A percentile compares a stretch with the other conserved stretches of the same genome.
Conservation (phyloP, 37 sponge, comb jelly and placozoan genomes). For the Petrosia ficiformis region DNA sequence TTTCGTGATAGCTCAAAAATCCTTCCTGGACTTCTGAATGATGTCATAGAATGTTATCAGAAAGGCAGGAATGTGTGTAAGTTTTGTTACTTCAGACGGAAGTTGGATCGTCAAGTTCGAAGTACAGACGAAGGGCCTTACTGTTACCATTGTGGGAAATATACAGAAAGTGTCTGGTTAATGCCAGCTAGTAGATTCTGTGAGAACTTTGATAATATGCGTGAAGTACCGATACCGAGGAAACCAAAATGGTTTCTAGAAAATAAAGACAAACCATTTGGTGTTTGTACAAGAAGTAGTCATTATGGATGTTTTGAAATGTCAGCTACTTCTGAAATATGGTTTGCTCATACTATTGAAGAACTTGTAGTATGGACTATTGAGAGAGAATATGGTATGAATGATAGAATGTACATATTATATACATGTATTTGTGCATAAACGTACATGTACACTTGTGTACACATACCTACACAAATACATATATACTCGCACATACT, state of each 20-base stretch:
- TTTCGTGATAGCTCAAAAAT: background rate
- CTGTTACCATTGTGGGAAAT: constrained; percentile 30
- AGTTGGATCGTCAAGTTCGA: background rate
- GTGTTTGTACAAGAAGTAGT: constrained; percentile 38
- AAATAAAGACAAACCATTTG: constrained; percentile 48
- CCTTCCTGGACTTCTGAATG: constrained; percentile 24
- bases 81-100: constrained; percentile 23
- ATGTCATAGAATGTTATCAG: constrained; percentile 50
- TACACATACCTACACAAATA: too few relatives aligned
- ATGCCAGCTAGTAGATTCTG: constrained; percentile 53
- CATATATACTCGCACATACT: too few relatives aligned
- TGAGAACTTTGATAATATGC: constrained; percentile 15
- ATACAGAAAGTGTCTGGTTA: constrained; percentile 15
- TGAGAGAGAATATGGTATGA: constrained; percentile 63
- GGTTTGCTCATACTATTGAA: constrained; percentile 72
- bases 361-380: constrained; percentile 77
- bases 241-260: constrained; percentile 24
- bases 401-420: too few relatives aligned
- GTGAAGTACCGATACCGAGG: constrained; percentile 17
- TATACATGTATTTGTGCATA: too few relatives aligned
- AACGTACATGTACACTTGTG: too few relatives aligned
- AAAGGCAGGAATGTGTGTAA: constrained; percentile 20
- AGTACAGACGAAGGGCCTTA: background rate
- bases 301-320: constrained; percentile 40
- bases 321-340: constrained; percentile 33